Base-by-base conservation (phyloP, 2,888 invertebrate species). In the Creontiades dilutus region DNA sequence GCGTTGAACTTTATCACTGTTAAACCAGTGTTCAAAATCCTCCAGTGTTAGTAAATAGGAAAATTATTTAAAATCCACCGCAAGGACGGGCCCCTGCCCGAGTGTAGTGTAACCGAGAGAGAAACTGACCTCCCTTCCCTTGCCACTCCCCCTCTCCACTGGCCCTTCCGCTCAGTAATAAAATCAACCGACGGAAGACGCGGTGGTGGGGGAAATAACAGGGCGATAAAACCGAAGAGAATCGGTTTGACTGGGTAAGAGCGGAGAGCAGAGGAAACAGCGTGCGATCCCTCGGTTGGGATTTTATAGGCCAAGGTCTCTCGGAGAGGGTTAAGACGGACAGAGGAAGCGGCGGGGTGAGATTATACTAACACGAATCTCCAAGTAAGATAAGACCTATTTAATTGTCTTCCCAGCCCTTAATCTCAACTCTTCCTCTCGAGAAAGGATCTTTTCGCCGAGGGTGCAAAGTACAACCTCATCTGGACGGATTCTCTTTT, bases 371-470 rank as follows among this genome's bases (percentile, higher is more conserved):
- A 57, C 57, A 57, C 57, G 57, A 57, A 57, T 57, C 57, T 57
- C 57, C 57, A 57, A 57, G 57, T 57, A 57, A 57, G 57, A 57
- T 57, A 57, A 19, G 57, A 57, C 57, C 57, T 57, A 19, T 57
- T 57, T 57, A 57, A 57, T 57, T 57, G 19, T 57, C 57, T 57
- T 19, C 2, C 57, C 57, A 57, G 19, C 57, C 57, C 9, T 9
- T 57, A 57, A 57, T 57, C 57, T 57, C 57, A 4, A 19, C 19
- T 57, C 57, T 57, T 57, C 57, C 19, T 57, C 57, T 57, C 57
- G 57, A 37, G 37, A 37, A 37, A 37, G 37, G 37, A 37, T 37
- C 37, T 37, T 37, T 37, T 37, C 37, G 37, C 37, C 37, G 37
- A 37, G 37, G 37, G 37, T 37, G 37, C 37, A 37, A 37, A 37